phyloP scores from a whole-genome alignment of 2,113 vertebrate genomes.

The Orientallactaga bullata region DNA sequence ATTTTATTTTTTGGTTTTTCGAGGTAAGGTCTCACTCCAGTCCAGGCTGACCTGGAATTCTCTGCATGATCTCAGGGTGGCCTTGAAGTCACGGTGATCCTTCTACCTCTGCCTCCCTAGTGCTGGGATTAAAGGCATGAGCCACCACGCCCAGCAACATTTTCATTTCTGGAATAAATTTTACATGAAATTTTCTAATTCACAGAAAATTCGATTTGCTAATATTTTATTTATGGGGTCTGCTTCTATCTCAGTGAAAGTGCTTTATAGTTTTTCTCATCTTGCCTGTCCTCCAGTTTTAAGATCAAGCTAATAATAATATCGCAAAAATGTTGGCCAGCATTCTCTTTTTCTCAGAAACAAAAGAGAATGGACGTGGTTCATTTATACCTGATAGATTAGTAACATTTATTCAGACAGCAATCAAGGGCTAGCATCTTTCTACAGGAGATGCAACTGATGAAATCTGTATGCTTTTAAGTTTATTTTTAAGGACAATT shows the following conservation, averaged over 20 bases:
- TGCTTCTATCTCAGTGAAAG: neutral
- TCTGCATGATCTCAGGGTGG: too few species aligned
- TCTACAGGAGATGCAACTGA: neutral
- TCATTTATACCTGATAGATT: neutral
- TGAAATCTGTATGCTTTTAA: neutral
- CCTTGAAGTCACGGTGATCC: too few species aligned
- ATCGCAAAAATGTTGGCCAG: neutral
- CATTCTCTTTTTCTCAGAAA: neutral
- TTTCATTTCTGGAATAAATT: slow-evolving; percentile 5
- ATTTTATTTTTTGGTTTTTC: too few species aligned
- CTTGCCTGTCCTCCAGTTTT: neutral
- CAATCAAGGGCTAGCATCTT: neutral
- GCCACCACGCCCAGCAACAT: too few species aligned
- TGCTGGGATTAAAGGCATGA: too few species aligned
- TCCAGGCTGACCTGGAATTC: too few species aligned
- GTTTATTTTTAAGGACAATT: neutral
- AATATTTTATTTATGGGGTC: neutral
- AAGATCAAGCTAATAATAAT: neutral
- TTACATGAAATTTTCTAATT: neutral
- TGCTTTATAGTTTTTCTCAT: neutral
- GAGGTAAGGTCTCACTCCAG: too few species aligned
- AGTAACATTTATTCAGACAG: neutral
- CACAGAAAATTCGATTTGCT: neutral
- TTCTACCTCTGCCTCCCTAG: too few species aligned
- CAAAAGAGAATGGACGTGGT: neutral